Evolutionary conservation across 37 sponge, comb jelly and placozoan species (phyloP), one percentile per base, ranked within the genome.

Genomic region (Beroe ovata): DNA sequence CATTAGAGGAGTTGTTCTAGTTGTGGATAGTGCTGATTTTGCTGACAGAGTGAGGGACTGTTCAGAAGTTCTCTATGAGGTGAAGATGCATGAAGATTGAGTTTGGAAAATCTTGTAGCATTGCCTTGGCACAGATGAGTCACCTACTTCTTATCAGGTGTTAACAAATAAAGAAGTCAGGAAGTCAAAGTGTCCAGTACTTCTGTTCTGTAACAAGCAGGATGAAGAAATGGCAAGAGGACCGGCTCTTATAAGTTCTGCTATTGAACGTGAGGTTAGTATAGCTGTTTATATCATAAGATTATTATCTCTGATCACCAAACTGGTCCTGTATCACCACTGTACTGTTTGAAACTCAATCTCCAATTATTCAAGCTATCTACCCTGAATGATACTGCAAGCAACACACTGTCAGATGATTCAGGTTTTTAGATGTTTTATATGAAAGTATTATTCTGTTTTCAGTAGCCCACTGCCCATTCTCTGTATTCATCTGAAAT

Each of bases 11-110:
- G 47, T 77, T 21, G 84, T 77, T 3, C 28, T 77, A 21, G 84
- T 77, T 11, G 84, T 77, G 35, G 84, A 77, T 35, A 77, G 84
- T 77, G 84, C 54, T 26, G 84, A 77, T 42, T 77, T 77, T 77
- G 84, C 33, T 19, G 84, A 77, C 26, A 38, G 41, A 8, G 54
- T 42, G 4, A 77, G 84, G 41, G 84, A 77, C 36, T 42, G 54
- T 77, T 38, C 54, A 11, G 84, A 77, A 26, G 84, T 42, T 20
- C 47, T 77, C 4, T 77, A 42, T 41, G 84, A 77, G 28, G 71
- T 62, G 8, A 62, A 62, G n/a, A n/a, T n/a, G 59, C 59, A 58
- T 58, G 59, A 58, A 58, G 16, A n/a, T n/a, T n/a, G n/a, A n/a
- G n/a, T n/a, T n/a, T 58, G 11, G 11, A 58, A 58, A 58, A 58